Percentiles rank a stretch among this genome's conserved stretches.
phyloP scores from a whole-genome alignment of 1,140 invertebrate species.

The Cyclina sinensis region DNA sequence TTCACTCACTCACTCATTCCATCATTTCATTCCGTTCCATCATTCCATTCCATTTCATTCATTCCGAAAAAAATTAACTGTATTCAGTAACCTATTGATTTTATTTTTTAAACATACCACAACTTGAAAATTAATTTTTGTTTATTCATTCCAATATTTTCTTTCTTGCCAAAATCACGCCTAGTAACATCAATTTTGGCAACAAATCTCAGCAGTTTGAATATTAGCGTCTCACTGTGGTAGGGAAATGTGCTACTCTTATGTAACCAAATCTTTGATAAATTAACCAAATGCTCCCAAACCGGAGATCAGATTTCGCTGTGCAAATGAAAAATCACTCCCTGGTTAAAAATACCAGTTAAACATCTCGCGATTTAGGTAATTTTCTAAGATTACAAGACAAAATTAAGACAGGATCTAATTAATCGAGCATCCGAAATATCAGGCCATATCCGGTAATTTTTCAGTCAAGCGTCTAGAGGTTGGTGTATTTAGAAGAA shows the following conservation, averaged over 20 bases:
- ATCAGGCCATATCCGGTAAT: constrained; percentile 18
- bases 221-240: background rate
- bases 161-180: background rate
- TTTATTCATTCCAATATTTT: background rate
- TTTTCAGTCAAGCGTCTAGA: background rate
- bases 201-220: background rate
- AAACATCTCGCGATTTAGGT: constrained; percentile 1
- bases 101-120: no score
- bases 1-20: no score
- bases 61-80: no score
- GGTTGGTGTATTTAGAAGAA: no score
- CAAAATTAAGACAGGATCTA: constrained; percentile 21
- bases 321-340: background rate
- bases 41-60: no score
- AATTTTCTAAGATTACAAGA: constrained; percentile 12
- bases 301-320: constrained; percentile 7
- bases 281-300: constrained; percentile 18
- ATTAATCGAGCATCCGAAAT: constrained; percentile 3
- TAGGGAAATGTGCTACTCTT: background rate
- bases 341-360: constrained; percentile 15
- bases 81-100: no score
- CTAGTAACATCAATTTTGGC: background rate
- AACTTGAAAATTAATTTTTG: no score
- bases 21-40: no score
- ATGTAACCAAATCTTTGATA: constrained; percentile 48